A percentile compares a stretch with the other conserved stretches of the same genome.
Evolutionary conservation across 2,797 vertebrate genomes (phyloP).

Genomic region (Brachyalestes nurse): DNA sequence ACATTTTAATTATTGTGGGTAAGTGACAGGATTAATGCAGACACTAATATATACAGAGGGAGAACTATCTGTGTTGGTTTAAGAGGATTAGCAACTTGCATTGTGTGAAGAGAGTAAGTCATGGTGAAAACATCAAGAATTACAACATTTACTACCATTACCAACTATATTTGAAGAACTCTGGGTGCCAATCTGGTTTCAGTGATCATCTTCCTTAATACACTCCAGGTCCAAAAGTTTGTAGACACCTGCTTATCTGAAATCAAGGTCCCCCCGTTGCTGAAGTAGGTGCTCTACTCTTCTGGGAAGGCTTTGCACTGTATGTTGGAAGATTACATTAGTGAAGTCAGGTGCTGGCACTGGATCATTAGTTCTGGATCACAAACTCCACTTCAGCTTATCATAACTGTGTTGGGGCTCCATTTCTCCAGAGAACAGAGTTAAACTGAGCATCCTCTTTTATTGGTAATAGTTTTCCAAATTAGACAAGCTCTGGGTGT

Average conservation of each 20-base stretch:
- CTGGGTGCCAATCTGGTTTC: neutral
- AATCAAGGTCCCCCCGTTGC: too few relatives aligned
- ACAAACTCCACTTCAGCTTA: too few relatives aligned
- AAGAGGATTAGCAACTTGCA: slow-evolving; percentile 18
- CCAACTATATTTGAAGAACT: neutral
- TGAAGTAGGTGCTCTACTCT: too few relatives aligned
- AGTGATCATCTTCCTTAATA: neutral
- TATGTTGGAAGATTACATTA: too few relatives aligned
- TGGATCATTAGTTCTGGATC: too few relatives aligned
- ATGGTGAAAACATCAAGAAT: neutral
- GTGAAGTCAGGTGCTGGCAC: too few relatives aligned
- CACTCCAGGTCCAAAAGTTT: neutral
- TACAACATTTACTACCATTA: neutral
- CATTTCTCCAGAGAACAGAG: neutral
- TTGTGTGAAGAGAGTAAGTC: neutral
- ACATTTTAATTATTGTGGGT: slow-evolving; percentile 29
- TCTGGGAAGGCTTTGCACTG: neutral
- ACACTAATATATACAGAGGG: neutral
- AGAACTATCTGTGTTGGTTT: slow-evolving; percentile 14
- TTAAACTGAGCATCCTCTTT: neutral
- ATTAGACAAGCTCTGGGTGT: neutral
- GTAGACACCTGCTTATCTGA: neutral
- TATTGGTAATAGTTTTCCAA: neutral
- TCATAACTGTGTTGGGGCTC: too few relatives aligned
- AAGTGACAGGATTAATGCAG: slow-evolving; percentile 26